Evolutionary conservation across 2,797 vertebrate species (phyloP), one percentile per base, ranked within the genome.

Genomic region (Aselliscus stoliczkanus): DNA sequence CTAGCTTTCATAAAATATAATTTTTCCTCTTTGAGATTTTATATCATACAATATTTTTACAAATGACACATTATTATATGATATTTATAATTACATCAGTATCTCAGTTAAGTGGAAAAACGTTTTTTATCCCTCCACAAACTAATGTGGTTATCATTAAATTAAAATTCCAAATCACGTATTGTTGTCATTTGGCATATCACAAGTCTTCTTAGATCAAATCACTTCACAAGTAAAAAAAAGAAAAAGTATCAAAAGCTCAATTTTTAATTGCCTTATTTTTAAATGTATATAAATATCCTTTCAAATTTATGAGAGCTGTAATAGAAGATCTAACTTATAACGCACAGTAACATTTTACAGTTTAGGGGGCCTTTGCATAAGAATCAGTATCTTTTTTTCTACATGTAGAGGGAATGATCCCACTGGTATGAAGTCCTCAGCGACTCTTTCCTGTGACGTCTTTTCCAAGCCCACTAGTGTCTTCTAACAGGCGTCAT

Each of bases 401-500:
- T 10, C 50, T 21, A 31, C 7, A 56, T 12, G 20, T 23, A 79
- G 92, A 65, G 18, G 4, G 9, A 67, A 92, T 56, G 54, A 44
- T 95, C 85, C 93, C 88, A 37, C n/a, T 82, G 90, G 81, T 65
- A 56, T 14, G 29, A 82, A 95, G 92, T 88, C 90, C 86, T 93
- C 52, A 96, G 50, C 73, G 69, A 90, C 80, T 97, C 94, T 95
- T 97, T 98, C 97, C 96, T 93, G 21, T 98, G 97, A 98, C 82
- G 50, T 98, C 96, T 97, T 85, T 97, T 93, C 94, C 56, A 70
- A 98, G 76, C 87, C 97, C 96, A 96, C 13, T 4, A 94, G 94
- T 52, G 95, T 94, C 87, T 97, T 96, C 84, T 93, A 96, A 81
- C 85, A 97, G 96, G 94, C 31, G 44, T 96, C 96, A 96, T 85